Percentiles rank a stretch among this genome's conserved stretches.
phyloP scores from a whole-genome alignment of 2,113 vertebrate genomes.

The Oostethus manadensis region DNA sequence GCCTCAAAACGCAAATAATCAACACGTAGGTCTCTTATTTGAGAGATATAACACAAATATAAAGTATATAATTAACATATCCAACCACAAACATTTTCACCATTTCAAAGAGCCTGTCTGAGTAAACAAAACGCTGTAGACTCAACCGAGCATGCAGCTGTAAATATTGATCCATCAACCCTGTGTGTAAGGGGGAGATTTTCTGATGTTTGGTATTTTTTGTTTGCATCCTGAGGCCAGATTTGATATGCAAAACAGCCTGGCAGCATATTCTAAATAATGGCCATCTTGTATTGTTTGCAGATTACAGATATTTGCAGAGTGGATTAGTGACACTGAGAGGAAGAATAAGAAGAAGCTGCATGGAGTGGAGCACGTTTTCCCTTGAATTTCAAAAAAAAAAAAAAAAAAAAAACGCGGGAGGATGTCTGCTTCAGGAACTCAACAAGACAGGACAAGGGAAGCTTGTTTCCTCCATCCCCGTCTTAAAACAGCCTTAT shows the following conservation, averaged over 20 bases:
- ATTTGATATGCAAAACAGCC: constrained; percentile 10
- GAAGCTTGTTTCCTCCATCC: constrained; percentile 63
- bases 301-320: constrained; percentile 39
- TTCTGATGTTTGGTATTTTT: neutral
- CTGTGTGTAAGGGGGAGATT: neutral
- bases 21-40: too few species aligned
- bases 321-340: constrained; percentile 43
- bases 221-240: neutral
- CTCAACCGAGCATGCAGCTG: neutral
- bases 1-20: too few species aligned
- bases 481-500: constrained; percentile 66
- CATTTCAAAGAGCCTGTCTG: neutral
- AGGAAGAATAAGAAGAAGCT: constrained; percentile 19
- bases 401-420: constrained; percentile 37
- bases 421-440: constrained; percentile 69
- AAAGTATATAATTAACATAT: neutral
- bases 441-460: constrained; percentile 61
- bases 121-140: neutral
- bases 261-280: constrained; percentile 16
- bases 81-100: neutral
- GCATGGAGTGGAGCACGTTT: constrained; percentile 46
- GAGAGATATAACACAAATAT: neutral
- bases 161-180: constrained; percentile 1
- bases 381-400: constrained; percentile 59
- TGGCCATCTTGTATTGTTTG: constrained; percentile 23